Evolutionary conservation across 1,140 invertebrate genomes (phyloP), one percentile per base, ranked within the genome.

Genomic region (Calephelis nemesis): DNA sequence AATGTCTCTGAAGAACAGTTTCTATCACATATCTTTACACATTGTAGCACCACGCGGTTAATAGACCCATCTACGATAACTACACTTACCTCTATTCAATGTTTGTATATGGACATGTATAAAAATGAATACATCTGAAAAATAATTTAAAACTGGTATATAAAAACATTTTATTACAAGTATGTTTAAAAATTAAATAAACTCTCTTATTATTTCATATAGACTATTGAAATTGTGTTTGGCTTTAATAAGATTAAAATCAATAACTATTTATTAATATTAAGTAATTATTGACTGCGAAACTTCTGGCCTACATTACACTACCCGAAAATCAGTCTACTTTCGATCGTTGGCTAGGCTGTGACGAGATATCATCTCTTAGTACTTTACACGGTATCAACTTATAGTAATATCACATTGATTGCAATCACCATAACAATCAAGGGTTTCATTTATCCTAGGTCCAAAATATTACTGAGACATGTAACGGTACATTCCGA

Each of bases 101-200:
- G 78, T 88, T 73, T 89, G 88, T 91, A 91, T 88, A 91, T 91
- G 84, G 85, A 85, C 84, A 85, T 83, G 85, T 91, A 91, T 91
- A 91, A 91, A 91, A 91, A 89, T 87, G 80, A 91, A 87, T 91
- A 89, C 84, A 89, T 91, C 88, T 89, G 88, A 89, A 91, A 89
- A 91, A 88, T 89, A 85, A 91, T 91, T 89, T 88, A 88, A 87
- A 77, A 77, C 85, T 76, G 83, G 81, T 87, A 88, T 88, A 90
- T 90, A 90, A 88, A 66, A 91, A 91, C 81, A 84, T 88, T 90
- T 74, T 85, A 83, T 30, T 91, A 88, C 84, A 91, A 83, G 79
- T 89, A 82, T 80, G 78, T 86, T 89, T 88, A 87, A 91, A 66
- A 91, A 88, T 89, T 89, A 89, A 91, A 89, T 89, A 89, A 87